Base-by-base conservation (phyloP, 2,113 vertebrate genomes). In the Crotalus horridus region DNA sequence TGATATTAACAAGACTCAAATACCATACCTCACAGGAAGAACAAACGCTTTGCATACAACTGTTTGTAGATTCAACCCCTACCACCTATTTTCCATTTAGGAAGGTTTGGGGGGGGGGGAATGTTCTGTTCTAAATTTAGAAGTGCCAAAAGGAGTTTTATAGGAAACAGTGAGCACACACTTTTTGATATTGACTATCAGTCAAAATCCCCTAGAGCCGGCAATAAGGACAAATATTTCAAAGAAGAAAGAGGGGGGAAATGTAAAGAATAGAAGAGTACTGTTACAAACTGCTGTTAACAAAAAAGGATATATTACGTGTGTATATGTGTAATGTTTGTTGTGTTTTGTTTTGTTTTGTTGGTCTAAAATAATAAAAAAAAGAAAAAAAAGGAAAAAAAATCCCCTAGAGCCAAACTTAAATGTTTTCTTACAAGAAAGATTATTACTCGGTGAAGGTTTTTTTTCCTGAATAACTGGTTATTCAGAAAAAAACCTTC, bases 351-450 rank as follows among this genome's bases (percentile, higher is more conserved):
- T 39, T 39, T 39, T 39, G 39, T 39, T 39, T 39, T 39, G 39
- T 39, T 39, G 39, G 39, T 39, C 39, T 39, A 39, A 39, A 39
- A 39, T 39, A 39, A 39, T 0, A 39, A 39, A 39, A 39, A 39
- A 39, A 39, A 2, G 2, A 0, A 39, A 39, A 39, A 39, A 39
- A 39, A 39, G 3, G 39, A 2, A 39, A 39, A 39, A 94, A 39
- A 59, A 48, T 33, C 64, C 23, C 48, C 6, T 88, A 87, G 69
- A 48, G 69, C 13, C 55, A 46, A 85, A 59, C 17, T 51, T 64
- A 13, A 46, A 53, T n/a, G 88, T 90, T 91, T 93, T 89, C 92
- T 90, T n/a, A 91, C 0, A 91, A 59, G 61, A 64, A 64, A 69
- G 29, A 12, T n/a, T 69, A 69, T 29, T n/a, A n/a, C 61, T 69